Evolutionary conservation across 1,140 invertebrate genomes (phyloP), one percentile per base, ranked within the genome.

Genomic region (Megathymus violae): DNA sequence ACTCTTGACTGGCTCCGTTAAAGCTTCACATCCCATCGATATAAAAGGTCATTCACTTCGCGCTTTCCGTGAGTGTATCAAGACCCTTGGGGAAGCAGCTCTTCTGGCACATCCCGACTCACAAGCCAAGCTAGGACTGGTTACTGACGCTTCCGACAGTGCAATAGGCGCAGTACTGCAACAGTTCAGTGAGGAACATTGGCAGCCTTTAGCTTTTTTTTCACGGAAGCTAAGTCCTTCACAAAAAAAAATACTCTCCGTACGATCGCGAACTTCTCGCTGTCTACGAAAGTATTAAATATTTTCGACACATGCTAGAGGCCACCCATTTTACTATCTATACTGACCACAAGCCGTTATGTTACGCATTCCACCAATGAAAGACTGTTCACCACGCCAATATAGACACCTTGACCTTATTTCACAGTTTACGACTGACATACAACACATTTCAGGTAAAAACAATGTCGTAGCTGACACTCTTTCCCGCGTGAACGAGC

Each of bases 361-460:
- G 27, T 31, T 31, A 31, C 9, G 27, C 27, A 1, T 31, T 31
- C 9, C 27, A 31, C 9, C 4, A 31, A 9, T 9, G 27, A 7
- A 31, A 31, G 9, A 31, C 7, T 31, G 27, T 7, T 31, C 27
- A 9, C 41, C 22, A 58, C 38, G 41, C 11, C 52, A 43, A 38
- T 44, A 43, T 58, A 43, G 22, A 1, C 25, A 36, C 10, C 16
- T 52, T 10, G 34, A 52, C 13, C 36, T 22, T 25, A 56, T 56
- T 41, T 13, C 10, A 4, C 36, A 56, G 22, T 56, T 56, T 43
- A 56, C 51, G 41, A 43, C 51, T 10, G 51, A 56, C 25, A 56
- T 56, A 3, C 51, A 38, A 3, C 38, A 41, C 19, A 27, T 43
- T 2, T 27, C 36, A n/a, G 51, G 51, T 10, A 13, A 41, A n/a